Evolutionary conservation across 2,888 invertebrate genomes (phyloP), one percentile per base, ranked within the genome.

Genomic region (Chaetoderma sp.): DNA sequence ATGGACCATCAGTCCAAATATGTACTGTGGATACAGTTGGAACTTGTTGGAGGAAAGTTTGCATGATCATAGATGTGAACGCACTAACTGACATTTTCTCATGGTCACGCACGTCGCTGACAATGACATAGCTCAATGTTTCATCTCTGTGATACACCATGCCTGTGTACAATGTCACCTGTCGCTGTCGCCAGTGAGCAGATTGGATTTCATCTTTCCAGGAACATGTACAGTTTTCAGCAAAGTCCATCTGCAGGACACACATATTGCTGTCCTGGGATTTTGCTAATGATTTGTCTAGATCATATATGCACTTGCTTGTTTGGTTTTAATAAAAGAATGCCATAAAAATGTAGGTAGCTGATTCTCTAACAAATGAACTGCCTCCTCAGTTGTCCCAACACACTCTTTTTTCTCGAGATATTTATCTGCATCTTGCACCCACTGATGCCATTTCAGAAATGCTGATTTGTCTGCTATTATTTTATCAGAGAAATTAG

Each of bases 191-290:
- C 66, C 66, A 66, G 33, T 66, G 63, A 8, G 58, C 66, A 25
- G 49, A 36, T 28, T 66, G 66, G 21, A 66, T 63, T 27, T 55
- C 66, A 44, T 66, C 60, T 33, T 67, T 59, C 23, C 49, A 32
- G 1, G n/a, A n/a, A n/a, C 42, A 25, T 10, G 59, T 39, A 21
- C 32, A 59, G 18, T 66, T 66, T 27, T 66, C 63, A 6, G 60
- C 10, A 44, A 64, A 64, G 55, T 67, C 64, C 30, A 67, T 55
- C 18, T 67, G 63, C 16, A 67, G 16, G 13, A 67, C 28, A 28
- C 55, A 52, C 13, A 27, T 18, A 5, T 18, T 33, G 42, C 61
- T 60, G 50, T 33, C 27, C 23, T 10, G 32, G 25, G 8, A 10
- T 32, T 10, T 23, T 13, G 30, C 63, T 13, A 18, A 4, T 21